Evolutionary conservation across 2,113 vertebrate genomes (phyloP).

Genomic region (Malurus melanocephalus): DNA sequence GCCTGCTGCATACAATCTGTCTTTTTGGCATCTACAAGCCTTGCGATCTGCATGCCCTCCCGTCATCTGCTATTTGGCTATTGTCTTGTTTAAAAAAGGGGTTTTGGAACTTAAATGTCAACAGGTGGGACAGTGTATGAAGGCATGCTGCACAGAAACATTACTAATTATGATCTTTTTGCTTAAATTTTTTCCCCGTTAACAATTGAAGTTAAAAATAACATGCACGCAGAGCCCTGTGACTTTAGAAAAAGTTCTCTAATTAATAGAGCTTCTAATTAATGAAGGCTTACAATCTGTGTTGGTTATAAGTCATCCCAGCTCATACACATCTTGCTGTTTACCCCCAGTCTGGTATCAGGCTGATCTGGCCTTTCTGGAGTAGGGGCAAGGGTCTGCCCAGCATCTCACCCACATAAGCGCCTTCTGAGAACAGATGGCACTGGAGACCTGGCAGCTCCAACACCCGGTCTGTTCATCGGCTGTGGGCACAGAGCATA

Average conservation of each 20-base stretch:
- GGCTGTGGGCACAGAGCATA: not conserved
- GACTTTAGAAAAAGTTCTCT: slow-evolving; percentile 15
- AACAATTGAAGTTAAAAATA: slow-evolving; percentile 35
- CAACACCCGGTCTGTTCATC: not conserved
- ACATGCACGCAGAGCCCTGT: not conserved
- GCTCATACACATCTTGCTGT: not conserved
- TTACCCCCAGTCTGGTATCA: not conserved
- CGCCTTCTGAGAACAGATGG: slow-evolving; percentile 27
- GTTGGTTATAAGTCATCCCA: not conserved
- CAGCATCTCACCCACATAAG: slow-evolving; percentile 6
- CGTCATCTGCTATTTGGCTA: slow-evolving; percentile 10
- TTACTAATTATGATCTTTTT: slow-evolving; percentile 21
- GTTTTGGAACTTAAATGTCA: slow-evolving; percentile 47
- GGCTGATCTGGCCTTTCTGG: not conserved
- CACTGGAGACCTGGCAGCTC: not conserved
- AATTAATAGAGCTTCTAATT: slow-evolving; percentile 29
- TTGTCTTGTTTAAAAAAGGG: slow-evolving; percentile 25
- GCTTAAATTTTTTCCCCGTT: not conserved
- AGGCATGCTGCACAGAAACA: not conserved
- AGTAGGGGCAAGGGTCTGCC: not conserved
- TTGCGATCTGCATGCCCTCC: not conserved
- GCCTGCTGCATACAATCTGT: slow-evolving; percentile 33
- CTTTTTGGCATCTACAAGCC: slow-evolving; percentile 22
- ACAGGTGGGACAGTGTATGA: slow-evolving; percentile 12
- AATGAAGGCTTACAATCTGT: not conserved